Percentiles rank a stretch among this genome's conserved stretches.
These are phyloP conservation scores for Hoplias malabaricus DNA, from an alignment of 2,113 vertebrate species.

Conservation along the genomic window DNA sequence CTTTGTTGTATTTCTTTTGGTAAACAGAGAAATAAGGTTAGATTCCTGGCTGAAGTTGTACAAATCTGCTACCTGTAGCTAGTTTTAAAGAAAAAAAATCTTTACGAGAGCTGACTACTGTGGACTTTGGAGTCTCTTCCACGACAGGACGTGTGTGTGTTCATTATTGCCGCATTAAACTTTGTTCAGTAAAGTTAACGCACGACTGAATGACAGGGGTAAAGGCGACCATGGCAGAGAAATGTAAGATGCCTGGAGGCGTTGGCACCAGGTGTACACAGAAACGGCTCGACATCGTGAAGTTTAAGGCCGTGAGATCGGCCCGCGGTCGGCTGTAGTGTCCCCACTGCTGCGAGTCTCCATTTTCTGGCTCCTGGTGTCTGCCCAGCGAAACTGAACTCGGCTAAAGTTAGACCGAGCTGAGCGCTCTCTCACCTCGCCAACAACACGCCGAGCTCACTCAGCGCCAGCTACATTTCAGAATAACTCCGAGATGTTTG, in stretches of 20 bases:
- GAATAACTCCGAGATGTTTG: constrained; percentile 51
- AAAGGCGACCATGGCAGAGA: constrained; percentile 74
- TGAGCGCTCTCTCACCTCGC: constrained; percentile 55
- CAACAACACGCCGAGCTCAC: constrained; percentile 71
- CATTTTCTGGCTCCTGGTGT: constrained; percentile 72
- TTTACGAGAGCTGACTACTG: constrained; percentile 58
- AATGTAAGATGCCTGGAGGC: constrained; percentile 79
- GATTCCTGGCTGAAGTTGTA: constrained; percentile 16
- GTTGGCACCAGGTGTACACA: constrained; percentile 82
- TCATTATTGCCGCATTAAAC: constrained; percentile 66
- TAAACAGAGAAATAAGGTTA: constrained; percentile 9
- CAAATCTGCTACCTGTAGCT: constrained; percentile 47
- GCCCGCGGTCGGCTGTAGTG: constrained; percentile 56
- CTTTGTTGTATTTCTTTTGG: constrained; percentile 17
- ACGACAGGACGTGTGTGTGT: constrained; percentile 67
- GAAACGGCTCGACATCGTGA: constrained; percentile 77
- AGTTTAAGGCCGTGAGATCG: constrained; percentile 68
- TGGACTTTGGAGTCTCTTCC: constrained; percentile 83
- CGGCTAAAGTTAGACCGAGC: constrained; percentile 51
- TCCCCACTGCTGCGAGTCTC: constrained; percentile 63
- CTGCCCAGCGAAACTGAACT: constrained; percentile 63
- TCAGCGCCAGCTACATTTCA: constrained; percentile 73
- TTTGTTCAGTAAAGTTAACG: constrained; percentile 63
- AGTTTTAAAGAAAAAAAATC: constrained; percentile 57
- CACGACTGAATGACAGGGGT: constrained; percentile 64